Conservation (phyloP, 2,797 vertebrate species). For the Dallia pectoralis region DNA sequence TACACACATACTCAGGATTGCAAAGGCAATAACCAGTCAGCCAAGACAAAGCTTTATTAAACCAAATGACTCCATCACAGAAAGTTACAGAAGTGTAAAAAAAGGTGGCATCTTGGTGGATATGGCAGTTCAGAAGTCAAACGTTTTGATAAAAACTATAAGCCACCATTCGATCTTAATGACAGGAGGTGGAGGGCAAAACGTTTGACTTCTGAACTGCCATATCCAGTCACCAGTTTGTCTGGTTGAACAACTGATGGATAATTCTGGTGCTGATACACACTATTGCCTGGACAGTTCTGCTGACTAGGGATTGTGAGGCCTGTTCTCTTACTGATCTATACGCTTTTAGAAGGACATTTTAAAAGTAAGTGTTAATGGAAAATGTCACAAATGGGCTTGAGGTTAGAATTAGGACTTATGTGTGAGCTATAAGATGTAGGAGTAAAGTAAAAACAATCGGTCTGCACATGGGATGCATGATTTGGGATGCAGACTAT, state of each 20-base stretch:
- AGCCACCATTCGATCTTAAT: background rate
- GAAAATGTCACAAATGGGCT: no score
- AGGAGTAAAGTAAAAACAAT: no score
- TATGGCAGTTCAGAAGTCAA: background rate
- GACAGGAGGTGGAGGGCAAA: background rate
- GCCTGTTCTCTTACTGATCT: background rate
- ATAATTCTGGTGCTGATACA: background rate
- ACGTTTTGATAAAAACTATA: background rate
- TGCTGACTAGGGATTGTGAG: background rate
- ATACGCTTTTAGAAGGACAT: no score
- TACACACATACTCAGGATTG: background rate
- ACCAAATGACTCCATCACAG: background rate
- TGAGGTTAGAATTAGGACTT: no score
- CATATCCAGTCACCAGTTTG: background rate
- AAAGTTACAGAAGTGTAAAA: background rate
- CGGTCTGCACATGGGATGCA: no score
- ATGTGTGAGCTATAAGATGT: no score
- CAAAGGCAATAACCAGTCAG: background rate
- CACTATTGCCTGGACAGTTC: background rate
- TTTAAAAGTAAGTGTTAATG: no score
- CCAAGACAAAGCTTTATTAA: background rate
- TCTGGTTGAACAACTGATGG: conserved; percentile 11
- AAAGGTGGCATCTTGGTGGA: background rate
- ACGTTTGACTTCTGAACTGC: background rate
- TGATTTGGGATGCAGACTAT: no score